phyloP scores from a whole-genome alignment of 2,888 invertebrate species.

The Cataglyphis rosenhaueri region DNA sequence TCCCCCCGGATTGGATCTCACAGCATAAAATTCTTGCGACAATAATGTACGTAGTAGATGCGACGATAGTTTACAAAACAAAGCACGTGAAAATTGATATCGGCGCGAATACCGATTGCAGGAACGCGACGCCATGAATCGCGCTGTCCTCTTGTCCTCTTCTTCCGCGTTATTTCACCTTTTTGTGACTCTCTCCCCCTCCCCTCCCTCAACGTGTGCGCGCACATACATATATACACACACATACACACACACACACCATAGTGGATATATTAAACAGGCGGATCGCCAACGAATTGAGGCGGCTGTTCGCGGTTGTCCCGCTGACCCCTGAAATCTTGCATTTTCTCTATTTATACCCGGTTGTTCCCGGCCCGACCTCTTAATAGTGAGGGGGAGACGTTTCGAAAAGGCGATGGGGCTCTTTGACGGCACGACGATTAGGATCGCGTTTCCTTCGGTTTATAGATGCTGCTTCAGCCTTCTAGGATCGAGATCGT shows the following conservation, averaged over 20 bases:
- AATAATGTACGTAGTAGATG: background rate
- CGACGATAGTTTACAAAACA: background rate
- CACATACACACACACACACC: too few species aligned
- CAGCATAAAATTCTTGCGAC: background rate
- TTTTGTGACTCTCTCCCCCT: too few species aligned
- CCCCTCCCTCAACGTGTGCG: too few species aligned
- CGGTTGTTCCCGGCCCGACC: background rate
- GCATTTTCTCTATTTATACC: slow-evolving; percentile 19
- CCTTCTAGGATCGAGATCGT: background rate
- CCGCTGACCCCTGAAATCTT: background rate
- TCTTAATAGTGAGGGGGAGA: background rate
- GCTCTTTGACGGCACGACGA: background rate
- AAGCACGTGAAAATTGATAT: background rate
- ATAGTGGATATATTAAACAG: background rate
- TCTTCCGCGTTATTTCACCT: too few species aligned
- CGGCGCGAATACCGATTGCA: background rate
- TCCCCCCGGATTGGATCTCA: background rate
- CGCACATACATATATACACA: too few species aligned
- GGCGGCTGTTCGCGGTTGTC: background rate
- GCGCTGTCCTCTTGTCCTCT: too few species aligned
- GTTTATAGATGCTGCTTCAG: background rate
- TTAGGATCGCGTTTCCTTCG: background rate
- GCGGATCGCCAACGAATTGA: background rate
- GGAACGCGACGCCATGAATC: background rate
- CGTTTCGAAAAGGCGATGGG: background rate